phyloP scores from a whole-genome alignment of 2,113 vertebrate genomes.

The Siphamia tubifer region DNA sequence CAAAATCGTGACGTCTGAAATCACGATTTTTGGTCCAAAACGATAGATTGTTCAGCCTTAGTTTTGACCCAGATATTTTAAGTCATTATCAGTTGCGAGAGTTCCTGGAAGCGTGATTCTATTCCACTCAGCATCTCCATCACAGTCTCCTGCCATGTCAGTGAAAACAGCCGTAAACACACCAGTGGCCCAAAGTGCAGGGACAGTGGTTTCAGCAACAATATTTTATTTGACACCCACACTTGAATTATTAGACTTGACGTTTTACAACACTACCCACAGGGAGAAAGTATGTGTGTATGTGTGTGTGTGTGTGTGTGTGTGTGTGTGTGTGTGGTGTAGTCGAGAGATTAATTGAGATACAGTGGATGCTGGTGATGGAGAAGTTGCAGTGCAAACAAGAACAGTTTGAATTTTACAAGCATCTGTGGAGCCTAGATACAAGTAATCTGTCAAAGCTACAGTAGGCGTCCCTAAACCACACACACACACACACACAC shows the following conservation, averaged over 20 bases:
- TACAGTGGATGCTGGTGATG: slow-evolving; percentile 11
- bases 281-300: slow-evolving; percentile 1
- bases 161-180: slow-evolving; percentile 47
- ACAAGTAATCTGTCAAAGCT: slow-evolving; percentile 42
- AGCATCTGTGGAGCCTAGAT: slow-evolving; percentile 5
- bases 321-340: background rate
- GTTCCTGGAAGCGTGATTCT: slow-evolving; percentile 19
- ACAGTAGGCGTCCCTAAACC: background rate
- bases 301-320: slow-evolving; percentile 1
- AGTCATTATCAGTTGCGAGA: slow-evolving; percentile 23
- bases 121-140: slow-evolving; percentile 47
- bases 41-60: too few relatives aligned
- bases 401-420: slow-evolving; percentile 28
- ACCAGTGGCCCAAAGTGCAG: slow-evolving; percentile 19
- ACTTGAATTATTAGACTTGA: slow-evolving; percentile 61
- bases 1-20: too few relatives aligned
- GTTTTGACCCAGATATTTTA: slow-evolving; percentile 16
- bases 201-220: slow-evolving; percentile 26
- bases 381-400: slow-evolving; percentile 31
- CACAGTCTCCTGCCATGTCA: slow-evolving; percentile 30
- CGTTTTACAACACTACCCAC: slow-evolving; percentile 46
- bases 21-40: too few relatives aligned
- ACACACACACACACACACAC: background rate
- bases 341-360: slow-evolving; percentile 40
- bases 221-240: slow-evolving; percentile 35